Conservation (phyloP, 2,888 invertebrate genomes). For the Eupithecia centaureata region DNA sequence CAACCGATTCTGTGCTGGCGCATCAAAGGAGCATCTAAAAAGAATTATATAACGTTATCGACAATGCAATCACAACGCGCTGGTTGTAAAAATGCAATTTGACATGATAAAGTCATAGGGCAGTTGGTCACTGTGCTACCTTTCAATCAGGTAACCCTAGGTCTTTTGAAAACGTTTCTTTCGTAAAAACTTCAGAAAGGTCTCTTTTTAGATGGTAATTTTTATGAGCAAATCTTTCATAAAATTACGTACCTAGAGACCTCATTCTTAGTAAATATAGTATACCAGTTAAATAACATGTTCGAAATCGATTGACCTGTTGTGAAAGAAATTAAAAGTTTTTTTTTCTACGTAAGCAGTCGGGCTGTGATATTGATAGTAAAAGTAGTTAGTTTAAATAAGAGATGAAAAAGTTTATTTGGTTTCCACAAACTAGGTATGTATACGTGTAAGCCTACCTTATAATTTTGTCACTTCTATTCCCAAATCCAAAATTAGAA, state of each 20-base stretch:
- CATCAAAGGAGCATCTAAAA: constrained; percentile 16
- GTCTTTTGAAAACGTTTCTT: neutral
- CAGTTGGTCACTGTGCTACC: constrained; percentile 26
- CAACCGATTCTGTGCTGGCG: constrained; percentile 32
- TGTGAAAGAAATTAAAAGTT: too few relatives aligned
- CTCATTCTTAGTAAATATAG: too few relatives aligned
- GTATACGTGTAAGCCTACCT: too few relatives aligned
- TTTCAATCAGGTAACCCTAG: constrained; percentile 2
- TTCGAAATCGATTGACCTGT: neutral
- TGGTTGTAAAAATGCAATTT: constrained; percentile 30
- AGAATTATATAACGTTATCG: constrained; percentile 27
- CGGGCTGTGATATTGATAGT: too few relatives aligned
- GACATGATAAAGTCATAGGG: constrained; percentile 29
- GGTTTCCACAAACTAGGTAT: too few relatives aligned
- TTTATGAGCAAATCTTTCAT: neutral
- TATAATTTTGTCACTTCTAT: too few relatives aligned
- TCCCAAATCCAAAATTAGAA: too few relatives aligned
- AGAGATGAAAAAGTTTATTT: too few relatives aligned
- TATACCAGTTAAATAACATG: too few relatives aligned
- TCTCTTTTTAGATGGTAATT: neutral
- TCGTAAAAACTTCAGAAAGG: neutral
- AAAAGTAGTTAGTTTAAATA: too few relatives aligned
- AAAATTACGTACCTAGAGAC: neutral
- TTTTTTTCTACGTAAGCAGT: too few relatives aligned
- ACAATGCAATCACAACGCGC: constrained; percentile 33